Percentiles rank a stretch among this genome's conserved stretches.
Conservation (phyloP, 2,113 vertebrate genomes). For the Garra rufa region DNA sequence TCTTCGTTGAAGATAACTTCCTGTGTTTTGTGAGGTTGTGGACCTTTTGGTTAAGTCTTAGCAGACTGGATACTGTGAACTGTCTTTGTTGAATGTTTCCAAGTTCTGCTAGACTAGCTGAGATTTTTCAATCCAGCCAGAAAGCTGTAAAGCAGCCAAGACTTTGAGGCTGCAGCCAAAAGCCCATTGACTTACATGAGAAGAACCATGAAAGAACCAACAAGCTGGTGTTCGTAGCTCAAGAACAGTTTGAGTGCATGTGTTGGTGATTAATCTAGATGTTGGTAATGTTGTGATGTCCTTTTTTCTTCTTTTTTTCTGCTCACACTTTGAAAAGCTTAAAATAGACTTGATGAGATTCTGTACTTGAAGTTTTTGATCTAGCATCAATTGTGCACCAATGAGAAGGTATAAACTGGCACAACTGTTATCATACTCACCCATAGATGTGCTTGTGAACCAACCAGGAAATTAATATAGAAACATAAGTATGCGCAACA, state of each 20-base stretch:
- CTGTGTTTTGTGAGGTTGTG: slow-evolving; percentile 14
- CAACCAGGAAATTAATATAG: neutral
- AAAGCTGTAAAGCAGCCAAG: neutral
- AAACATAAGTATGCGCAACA: neutral
- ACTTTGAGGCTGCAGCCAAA: neutral
- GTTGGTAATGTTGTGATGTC: neutral
- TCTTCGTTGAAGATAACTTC: neutral
- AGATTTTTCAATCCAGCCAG: neutral
- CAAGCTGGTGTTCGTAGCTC: neutral
- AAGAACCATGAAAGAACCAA: neutral
- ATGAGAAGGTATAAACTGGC: neutral
- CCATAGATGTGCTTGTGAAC: neutral
- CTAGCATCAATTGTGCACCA: neutral
- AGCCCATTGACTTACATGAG: neutral
- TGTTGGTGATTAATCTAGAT: neutral
- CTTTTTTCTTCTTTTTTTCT: neutral
- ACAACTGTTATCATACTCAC: neutral
- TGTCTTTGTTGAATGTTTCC: neutral
- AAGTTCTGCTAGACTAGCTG: neutral
- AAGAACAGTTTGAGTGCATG: neutral
- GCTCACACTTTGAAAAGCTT: neutral
- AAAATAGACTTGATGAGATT: neutral
- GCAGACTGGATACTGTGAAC: neutral
- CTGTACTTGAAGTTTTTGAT: neutral
- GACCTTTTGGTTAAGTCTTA: neutral